A percentile compares a stretch with the other conserved stretches of the same genome.
These are phyloP conservation scores for Bimastos eiseni DNA, from an alignment of 2,888 invertebrate genomes.

Conservation along the genomic window DNA sequence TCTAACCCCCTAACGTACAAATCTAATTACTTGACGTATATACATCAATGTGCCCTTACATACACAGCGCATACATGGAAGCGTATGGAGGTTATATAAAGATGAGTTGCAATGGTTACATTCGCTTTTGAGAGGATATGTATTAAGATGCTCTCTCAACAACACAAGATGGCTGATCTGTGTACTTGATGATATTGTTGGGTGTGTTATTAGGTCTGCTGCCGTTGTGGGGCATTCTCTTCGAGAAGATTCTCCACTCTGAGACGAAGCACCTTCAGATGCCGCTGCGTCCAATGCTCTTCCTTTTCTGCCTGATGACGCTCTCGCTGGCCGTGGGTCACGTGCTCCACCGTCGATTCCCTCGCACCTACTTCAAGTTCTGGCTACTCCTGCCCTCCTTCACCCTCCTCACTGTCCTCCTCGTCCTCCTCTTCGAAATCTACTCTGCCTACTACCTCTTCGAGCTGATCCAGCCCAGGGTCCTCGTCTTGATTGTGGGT, in stretches of 20 bases:
- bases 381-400: neutral
- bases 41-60: no score
- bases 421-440: neutral
- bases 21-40: no score
- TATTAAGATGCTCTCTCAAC: no score
- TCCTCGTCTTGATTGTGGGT: neutral
- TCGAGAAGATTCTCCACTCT: neutral
- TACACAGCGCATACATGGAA: no score
- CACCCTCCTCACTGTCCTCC: neutral
- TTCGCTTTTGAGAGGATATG: no score
- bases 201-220: slow-evolving; percentile 18
- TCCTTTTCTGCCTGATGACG: neutral
- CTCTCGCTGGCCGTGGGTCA: neutral
- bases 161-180: no score
- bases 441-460: slow-evolving; percentile 13
- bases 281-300: neutral
- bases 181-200: neutral
- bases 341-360: slow-evolving; percentile 21
- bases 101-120: no score
- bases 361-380: neutral
- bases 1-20: no score
- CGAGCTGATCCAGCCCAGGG: neutral
- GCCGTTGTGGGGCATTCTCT: slow-evolving; percentile 18
- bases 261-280: neutral
- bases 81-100: no score